A percentile compares a stretch with the other conserved stretches of the same genome.
phyloP scores from a whole-genome alignment of 2,113 vertebrate species.

The Epinephelus lanceolatus region DNA sequence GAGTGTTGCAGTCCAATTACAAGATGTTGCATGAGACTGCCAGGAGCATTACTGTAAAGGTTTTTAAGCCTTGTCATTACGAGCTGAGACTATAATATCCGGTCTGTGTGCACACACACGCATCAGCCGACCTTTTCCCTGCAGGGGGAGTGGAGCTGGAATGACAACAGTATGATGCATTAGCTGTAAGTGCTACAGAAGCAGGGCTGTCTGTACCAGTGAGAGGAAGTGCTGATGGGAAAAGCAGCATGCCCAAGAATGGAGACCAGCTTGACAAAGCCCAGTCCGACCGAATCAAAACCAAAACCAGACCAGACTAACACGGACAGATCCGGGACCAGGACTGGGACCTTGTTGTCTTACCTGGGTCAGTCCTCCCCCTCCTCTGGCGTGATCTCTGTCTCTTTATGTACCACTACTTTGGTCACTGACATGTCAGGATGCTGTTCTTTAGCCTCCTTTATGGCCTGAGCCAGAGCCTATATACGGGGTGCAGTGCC shows the following conservation, averaged over 20 bases:
- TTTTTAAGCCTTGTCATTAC: constrained; percentile 57
- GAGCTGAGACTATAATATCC: constrained; percentile 50
- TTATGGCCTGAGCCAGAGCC: constrained; percentile 99
- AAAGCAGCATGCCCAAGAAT: constrained; percentile 75
- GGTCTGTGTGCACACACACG: constrained; percentile 26
- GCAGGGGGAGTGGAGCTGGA: constrained; percentile 46
- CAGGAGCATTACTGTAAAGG: constrained; percentile 44
- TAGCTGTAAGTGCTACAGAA: constrained; percentile 67
- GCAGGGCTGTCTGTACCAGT: constrained; percentile 45
- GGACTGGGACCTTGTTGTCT: constrained; percentile 83
- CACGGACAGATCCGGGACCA: constrained; percentile 47
- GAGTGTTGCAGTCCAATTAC: constrained; percentile 36
- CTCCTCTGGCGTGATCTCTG: constrained; percentile 97
- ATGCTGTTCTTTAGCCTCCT: constrained; percentile 99
- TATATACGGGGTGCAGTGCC: constrained; percentile 84
- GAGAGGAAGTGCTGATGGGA: constrained; percentile 60
- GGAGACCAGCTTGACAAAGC: constrained; percentile 55
- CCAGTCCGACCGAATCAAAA: constrained; percentile 34
- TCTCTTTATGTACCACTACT: constrained; percentile 99
- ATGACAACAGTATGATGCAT: constrained; percentile 67
- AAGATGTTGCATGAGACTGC: constrained; percentile 42
- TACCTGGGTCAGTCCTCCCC: constrained; percentile 98
- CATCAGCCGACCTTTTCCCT: constrained; percentile 42
- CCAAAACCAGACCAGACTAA: constrained; percentile 51
- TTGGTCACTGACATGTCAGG: constrained; percentile 99